These are phyloP conservation scores for Tricholauxania praeusta DNA, from an alignment of 2,888 invertebrate genomes.

Conservation along the genomic window DNA sequence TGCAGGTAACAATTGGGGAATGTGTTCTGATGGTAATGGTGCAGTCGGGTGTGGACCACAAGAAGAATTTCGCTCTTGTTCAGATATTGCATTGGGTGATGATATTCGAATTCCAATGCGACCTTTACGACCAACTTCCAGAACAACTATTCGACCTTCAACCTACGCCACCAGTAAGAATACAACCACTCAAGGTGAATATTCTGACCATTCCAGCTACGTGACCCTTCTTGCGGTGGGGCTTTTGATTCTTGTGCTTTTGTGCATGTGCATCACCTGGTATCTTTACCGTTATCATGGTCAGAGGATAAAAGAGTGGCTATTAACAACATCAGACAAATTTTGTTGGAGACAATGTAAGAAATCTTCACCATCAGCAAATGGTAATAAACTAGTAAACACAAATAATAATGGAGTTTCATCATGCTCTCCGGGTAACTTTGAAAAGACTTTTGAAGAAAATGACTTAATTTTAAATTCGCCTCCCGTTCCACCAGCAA, in stretches of 20 bases:
- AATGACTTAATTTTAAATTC: constrained; percentile 29
- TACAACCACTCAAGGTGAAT: constrained; percentile 43
- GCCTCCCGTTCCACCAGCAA: constrained; percentile 61
- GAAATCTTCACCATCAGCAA: constrained; percentile 25
- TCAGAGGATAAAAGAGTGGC: constrained; percentile 72
- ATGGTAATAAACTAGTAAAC: not conserved
- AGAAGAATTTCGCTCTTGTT: constrained; percentile 88
- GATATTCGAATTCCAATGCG: constrained; percentile 68
- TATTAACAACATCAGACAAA: constrained; percentile 25
- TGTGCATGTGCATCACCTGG: constrained; percentile 75
- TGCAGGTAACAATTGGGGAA: constrained; percentile 89
- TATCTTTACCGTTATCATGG: constrained; percentile 84
- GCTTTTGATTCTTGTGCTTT: constrained; percentile 75
- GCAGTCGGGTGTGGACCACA: constrained; percentile 90
- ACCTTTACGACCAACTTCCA: constrained; percentile 62
- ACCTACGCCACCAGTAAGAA: constrained; percentile 47
- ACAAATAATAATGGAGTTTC: not conserved
- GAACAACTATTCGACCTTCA: constrained; percentile 55
- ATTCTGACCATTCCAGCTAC: constrained; percentile 62
- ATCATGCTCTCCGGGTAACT: constrained; percentile 30
- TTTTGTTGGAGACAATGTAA: constrained; percentile 45
- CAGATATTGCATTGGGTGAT: constrained; percentile 80
- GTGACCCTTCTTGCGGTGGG: constrained; percentile 74
- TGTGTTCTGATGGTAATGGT: constrained; percentile 78
- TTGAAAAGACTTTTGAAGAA: constrained; percentile 17